phyloP scores from a whole-genome alignment of 2,888 invertebrate genomes.

The Eupelmus urozonus region DNA sequence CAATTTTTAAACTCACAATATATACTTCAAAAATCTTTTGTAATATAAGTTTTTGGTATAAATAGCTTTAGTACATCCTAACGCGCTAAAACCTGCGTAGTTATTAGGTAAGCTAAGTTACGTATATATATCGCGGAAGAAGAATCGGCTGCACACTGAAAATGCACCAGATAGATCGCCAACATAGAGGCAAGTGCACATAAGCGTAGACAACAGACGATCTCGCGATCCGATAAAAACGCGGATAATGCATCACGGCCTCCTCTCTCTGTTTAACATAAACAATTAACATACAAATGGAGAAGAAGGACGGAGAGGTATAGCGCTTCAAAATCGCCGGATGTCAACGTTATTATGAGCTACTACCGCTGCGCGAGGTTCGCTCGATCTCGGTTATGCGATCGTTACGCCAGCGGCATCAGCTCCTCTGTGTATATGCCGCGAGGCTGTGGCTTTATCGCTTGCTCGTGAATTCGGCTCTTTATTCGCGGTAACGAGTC shows the following conservation, averaged over 20 bases:
- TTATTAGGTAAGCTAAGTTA: neutral
- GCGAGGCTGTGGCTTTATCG: neutral
- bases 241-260: slow-evolving; percentile 43
- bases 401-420: slow-evolving; percentile 45
- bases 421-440: neutral
- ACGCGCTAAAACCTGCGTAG: no score
- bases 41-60: no score
- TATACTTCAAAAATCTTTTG: neutral
- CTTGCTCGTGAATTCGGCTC: slow-evolving; percentile 34
- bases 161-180: neutral
- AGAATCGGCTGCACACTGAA: slow-evolving; percentile 13
- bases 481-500: slow-evolving; percentile 44
- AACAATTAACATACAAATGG: slow-evolving; percentile 62
- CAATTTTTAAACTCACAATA: neutral
- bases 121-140: slow-evolving; percentile 24
- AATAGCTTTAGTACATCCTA: no score
- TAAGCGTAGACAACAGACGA: slow-evolving; percentile 13
- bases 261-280: slow-evolving; percentile 54
- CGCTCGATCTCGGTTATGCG: slow-evolving; percentile 52
- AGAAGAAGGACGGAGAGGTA: neutral
- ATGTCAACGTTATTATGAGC: slow-evolving; percentile 61
- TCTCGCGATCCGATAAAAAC: slow-evolving; percentile 30
- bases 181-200: neutral
- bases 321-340: slow-evolving; percentile 57
- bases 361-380: slow-evolving; percentile 34